Conservation (phyloP, 2,888 invertebrate genomes). For the Herminia tarsipennalis region DNA sequence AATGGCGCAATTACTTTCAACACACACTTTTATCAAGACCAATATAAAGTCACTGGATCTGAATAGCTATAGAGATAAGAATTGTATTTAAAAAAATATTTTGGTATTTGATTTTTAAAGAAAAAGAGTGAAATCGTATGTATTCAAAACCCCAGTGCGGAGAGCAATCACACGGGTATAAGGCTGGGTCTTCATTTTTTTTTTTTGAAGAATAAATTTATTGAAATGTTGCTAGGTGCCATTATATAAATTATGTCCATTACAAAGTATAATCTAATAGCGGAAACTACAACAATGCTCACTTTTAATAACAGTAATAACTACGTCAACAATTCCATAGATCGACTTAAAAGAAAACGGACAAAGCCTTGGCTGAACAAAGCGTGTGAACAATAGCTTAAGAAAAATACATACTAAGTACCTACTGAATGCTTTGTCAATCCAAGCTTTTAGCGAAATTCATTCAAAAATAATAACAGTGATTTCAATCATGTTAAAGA, state of each 20-base stretch:
- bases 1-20: too few relatives aligned
- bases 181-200: neutral
- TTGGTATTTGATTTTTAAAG: too few relatives aligned
- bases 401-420: constrained; percentile 51
- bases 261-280: constrained; percentile 14
- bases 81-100: too few relatives aligned
- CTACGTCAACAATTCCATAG: constrained; percentile 49
- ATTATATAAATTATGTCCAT: neutral
- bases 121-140: too few relatives aligned
- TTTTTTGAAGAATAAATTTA: neutral
- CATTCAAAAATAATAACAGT: constrained; percentile 36
- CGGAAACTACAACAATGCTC: constrained; percentile 30
- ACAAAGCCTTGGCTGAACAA: constrained; percentile 57
- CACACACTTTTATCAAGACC: too few relatives aligned
- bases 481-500: constrained; percentile 28
- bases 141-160: too few relatives aligned
- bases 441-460: constrained; percentile 45
- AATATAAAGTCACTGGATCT: too few relatives aligned
- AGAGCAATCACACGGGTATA: neutral
- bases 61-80: too few relatives aligned
- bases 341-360: constrained; percentile 54
- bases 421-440: constrained; percentile 49
- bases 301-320: constrained; percentile 48
- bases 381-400: constrained; percentile 57
- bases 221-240: neutral